Conservation (phyloP, 2,113 vertebrate species). For the Oreochromis tanganicae region DNA sequence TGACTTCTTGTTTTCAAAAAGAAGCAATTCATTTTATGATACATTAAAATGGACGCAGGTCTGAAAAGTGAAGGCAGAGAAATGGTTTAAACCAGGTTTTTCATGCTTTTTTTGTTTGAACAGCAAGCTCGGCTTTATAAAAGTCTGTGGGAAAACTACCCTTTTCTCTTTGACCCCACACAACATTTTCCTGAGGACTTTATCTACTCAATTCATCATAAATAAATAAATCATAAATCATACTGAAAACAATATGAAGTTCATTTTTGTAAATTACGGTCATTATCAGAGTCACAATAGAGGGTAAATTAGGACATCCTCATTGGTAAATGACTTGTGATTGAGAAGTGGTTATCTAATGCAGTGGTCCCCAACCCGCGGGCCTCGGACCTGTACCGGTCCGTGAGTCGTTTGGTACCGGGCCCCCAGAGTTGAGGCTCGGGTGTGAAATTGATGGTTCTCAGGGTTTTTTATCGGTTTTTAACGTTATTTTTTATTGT, state of each 20-base stretch:
- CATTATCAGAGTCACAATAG: neutral
- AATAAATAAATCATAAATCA: neutral
- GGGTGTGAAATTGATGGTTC: neutral
- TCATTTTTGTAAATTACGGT: neutral
- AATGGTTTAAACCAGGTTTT: neutral
- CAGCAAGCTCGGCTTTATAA: neutral
- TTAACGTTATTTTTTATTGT: neutral
- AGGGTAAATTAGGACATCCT: neutral
- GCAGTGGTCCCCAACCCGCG: neutral
- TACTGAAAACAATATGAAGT: neutral
- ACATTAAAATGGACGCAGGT: neutral
- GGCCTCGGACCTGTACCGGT: too few relatives aligned
- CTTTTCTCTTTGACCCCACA: neutral
- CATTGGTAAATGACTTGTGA: neutral
- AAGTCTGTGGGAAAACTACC: neutral
- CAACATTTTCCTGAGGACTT: neutral
- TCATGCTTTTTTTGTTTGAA: neutral
- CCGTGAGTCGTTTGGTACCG: too few relatives aligned
- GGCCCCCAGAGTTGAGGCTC: neutral
- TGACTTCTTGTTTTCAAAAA: neutral
- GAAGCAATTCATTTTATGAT: neutral
- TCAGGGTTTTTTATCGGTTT: neutral
- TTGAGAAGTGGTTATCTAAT: neutral
- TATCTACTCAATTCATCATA: neutral
- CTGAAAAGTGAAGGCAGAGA: neutral